Evolutionary conservation across 2,888 invertebrate species (phyloP), one percentile per base, ranked within the genome.

Genomic region (Amphiduros pacificus): DNA sequence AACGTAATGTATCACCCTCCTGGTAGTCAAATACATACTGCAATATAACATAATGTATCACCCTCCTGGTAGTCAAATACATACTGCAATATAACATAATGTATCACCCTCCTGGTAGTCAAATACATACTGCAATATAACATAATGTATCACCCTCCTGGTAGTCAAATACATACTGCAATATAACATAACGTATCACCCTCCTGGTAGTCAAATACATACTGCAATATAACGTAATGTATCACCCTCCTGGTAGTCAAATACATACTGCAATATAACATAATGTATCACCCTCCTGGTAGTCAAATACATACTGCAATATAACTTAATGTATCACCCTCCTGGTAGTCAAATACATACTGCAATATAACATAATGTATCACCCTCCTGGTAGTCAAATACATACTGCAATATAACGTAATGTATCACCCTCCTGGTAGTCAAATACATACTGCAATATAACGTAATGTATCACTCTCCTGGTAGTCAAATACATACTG

Each of bases 201-300:
- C 4, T 65, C 69, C 2, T 75, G 67, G 72, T 78, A 84, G 73
- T 85, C 82, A 73, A 85, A 86, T 14, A 80, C 83, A 67, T 80
- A 74, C 84, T 85, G 72, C 27, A 68, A 66, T 22, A 28, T 57
- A 52, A 22, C 5, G 5, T 11, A 6, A 44, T 44, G 5, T n/a
- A 9, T 5, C 6, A n/a, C 5, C n/a, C n/a, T n/a, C n/a, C n/a
- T n/a, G n/a, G n/a, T n/a, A n/a, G n/a, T n/a, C n/a, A n/a, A n/a
- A n/a, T n/a, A n/a, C n/a, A n/a, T n/a, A n/a, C 86, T 11, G 85
- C 86, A 51, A 85, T 80, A 77, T 85, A 86, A 2, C 83, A 84
- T 73, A 83, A 86, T 32, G 78, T 74, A 66, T 85, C 85, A 0
- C 77, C 80, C 4, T 65, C 69, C 2, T 75, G 67, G 72, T 78